Base-by-base conservation (phyloP, 2,888 invertebrate genomes). In the Panorpa germanica region DNA sequence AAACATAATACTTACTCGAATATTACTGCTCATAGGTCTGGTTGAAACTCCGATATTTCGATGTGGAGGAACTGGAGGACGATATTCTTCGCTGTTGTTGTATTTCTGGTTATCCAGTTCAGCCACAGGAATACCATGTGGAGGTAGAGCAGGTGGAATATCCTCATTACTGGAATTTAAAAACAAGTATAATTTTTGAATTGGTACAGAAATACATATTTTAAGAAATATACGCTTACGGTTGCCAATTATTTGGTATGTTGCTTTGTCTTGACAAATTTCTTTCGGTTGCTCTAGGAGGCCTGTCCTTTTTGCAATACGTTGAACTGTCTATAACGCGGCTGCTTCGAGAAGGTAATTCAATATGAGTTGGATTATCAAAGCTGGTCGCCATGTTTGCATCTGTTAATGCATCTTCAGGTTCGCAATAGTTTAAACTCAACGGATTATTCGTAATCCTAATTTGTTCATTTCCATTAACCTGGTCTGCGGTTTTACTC, bases 41-140 rank as follows among this genome's bases (percentile, higher is more conserved):
- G 61, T 53, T 41, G 63, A 62, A 30, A 66, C 57, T 13, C 67
- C 66, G 20, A 77, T 64, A 53, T 75, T 78, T 40, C 83, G 63
- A 48, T 85, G 85, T 17, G 82, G 86, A 13, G 85, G 85, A 32
- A 85, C 80, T n/a, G 83, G 83, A 4, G 85, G 83, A 40, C 76
- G 67, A 56, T 85, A 83, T 39, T 80, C 78, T 42, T 69, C 68
- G 45, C 59, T 54, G 53, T 58, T 55, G 39, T 49, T 11, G 32
- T 17, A 26, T 31, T 29, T 32, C 38, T 31, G 37, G 28, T 28
- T 35, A 25, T 26, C 37, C 37, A 29, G 35, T 40, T 44, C 45
- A 31, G 49, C 46, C 23, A 50, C 43, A 2, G 50, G 47, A 20
- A 55, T 43, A 11, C 59, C 63, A 39, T 63, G 65, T 3, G 61